Evolutionary conservation across 2,113 vertebrate genomes (phyloP).

Genomic region (Synodontis membranacea): DNA sequence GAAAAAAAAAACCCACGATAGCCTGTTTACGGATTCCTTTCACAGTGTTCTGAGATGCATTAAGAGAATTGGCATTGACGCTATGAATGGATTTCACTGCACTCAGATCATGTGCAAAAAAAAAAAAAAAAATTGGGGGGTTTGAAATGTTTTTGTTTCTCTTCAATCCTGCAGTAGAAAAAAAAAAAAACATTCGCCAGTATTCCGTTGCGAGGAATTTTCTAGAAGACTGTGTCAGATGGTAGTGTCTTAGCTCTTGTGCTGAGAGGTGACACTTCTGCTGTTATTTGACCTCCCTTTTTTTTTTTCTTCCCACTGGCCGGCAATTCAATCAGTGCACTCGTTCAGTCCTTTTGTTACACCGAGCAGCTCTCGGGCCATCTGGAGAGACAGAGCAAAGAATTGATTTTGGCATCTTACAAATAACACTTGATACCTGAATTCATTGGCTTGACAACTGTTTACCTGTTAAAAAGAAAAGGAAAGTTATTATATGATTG

Average conservation of each 20-base stretch:
- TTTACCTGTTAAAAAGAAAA: conserved; percentile 38
- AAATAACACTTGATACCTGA: conserved; percentile 70
- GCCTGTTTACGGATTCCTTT: conserved; percentile 16
- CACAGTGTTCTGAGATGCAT: background rate
- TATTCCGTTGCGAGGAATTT: background rate
- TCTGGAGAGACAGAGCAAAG: conserved; percentile 58
- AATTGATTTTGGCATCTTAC: conserved; percentile 69
- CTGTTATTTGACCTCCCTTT: conserved; percentile 65
- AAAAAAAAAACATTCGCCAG: background rate
- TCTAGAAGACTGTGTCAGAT: conserved; percentile 32
- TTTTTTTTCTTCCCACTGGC: conserved; percentile 29
- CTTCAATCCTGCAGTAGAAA: background rate
- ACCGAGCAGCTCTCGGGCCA: conserved; percentile 61
- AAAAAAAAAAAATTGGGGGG: no score
- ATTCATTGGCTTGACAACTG: conserved; percentile 58
- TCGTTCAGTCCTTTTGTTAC: conserved; percentile 66
- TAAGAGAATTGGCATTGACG: background rate
- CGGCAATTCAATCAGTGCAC: conserved; percentile 59
- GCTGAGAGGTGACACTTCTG: conserved; percentile 60
- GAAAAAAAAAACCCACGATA: background rate
- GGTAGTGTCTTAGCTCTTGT: conserved; percentile 57
- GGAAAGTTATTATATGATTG: conserved; percentile 43
- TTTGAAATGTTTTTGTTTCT: background rate
- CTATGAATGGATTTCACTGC: conserved; percentile 6
- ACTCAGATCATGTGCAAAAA: background rate